Percentiles rank a stretch among this genome's conserved stretches.
phyloP scores from a whole-genome alignment of 2,113 vertebrate species.

The Amphilophus citrinellus region DNA sequence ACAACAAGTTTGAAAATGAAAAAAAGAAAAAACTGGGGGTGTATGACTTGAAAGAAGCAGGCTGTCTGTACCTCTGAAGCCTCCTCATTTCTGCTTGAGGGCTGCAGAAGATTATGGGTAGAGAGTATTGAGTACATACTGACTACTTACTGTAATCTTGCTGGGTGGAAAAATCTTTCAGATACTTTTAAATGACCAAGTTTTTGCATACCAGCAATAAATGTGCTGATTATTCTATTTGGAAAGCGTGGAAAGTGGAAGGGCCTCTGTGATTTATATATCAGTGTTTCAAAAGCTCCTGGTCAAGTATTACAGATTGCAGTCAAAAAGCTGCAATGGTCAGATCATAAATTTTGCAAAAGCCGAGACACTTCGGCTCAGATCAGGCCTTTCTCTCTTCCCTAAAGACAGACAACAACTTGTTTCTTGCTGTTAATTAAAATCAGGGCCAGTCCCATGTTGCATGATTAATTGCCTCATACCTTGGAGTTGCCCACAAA shows the following conservation, averaged over 20 bases:
- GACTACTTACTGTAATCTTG: background rate
- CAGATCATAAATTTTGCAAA: constrained; percentile 57
- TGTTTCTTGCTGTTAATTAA: constrained; percentile 78
- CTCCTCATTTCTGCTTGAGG: background rate
- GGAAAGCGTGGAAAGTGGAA: background rate
- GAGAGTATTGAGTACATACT: background rate
- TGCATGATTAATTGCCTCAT: constrained; percentile 81
- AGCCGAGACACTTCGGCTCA: constrained; percentile 3
- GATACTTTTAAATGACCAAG: background rate
- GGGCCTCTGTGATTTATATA: background rate
- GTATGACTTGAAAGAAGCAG: background rate
- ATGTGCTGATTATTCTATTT: background rate
- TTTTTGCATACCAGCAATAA: background rate
- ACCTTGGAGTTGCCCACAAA: constrained; percentile 59
- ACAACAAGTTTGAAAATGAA: constrained; percentile 9
- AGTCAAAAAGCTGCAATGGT: constrained; percentile 25
- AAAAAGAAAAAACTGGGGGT: background rate
- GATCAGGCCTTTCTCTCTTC: constrained; percentile 9
- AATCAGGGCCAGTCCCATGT: constrained; percentile 46
- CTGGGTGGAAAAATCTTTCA: background rate
- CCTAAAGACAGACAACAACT: constrained; percentile 51
- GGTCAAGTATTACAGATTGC: constrained; percentile 44
- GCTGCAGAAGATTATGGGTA: background rate
- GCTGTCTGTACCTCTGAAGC: background rate
- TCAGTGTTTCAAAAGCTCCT: background rate